Base-by-base conservation (phyloP, 2,113 vertebrate genomes). In the Ceuthmochares aereus region DNA sequence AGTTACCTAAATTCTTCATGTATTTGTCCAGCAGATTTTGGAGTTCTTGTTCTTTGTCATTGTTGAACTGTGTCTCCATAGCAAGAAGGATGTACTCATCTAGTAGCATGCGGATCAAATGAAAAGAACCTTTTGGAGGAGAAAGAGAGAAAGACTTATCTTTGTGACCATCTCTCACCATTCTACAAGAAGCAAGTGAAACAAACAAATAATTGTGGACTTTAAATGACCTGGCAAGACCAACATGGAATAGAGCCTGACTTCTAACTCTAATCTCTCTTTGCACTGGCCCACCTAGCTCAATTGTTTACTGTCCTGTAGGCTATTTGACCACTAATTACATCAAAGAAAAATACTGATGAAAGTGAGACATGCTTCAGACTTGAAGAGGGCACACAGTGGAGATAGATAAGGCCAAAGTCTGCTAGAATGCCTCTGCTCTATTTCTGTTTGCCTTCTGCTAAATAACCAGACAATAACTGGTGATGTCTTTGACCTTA, bases 11-110 rank as follows among this genome's bases (percentile, higher is more conserved):
- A 97, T 99, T 99, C 94, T 99, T 99, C 99, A 99, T 99, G 90
- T 99, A 99, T 97, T 99, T 99, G 96, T 99, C 99, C 97, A 99
- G 95, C 49, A 99, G 98, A 97, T 99, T 99, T 97, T 99, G 99
- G 94, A 99, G 98, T 73, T 99, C 99, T 97, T 99, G 99, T 95
- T 99, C 99, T 98, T 99, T 99, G 98, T 99, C 98, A 32, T 99
- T 99, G 96, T 99, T 99, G 98, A 99, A 99, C 94, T 99, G 99
- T 23, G 99, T 99, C 97, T 99, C 99, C 97, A 99, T 98, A 64
- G 99, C 99, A 25, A 99, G 87, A 69, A 99, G 98, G 97, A 99
- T 99, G 96, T 99, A 99, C 95, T 99, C 99, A 88, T 99, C 99
- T 47, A 99, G 96, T 91, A 99, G 98, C 99, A 99, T 99, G 93